Conservation (phyloP, 2,113 vertebrate genomes). For the Cyanoderma ruficeps region DNA sequence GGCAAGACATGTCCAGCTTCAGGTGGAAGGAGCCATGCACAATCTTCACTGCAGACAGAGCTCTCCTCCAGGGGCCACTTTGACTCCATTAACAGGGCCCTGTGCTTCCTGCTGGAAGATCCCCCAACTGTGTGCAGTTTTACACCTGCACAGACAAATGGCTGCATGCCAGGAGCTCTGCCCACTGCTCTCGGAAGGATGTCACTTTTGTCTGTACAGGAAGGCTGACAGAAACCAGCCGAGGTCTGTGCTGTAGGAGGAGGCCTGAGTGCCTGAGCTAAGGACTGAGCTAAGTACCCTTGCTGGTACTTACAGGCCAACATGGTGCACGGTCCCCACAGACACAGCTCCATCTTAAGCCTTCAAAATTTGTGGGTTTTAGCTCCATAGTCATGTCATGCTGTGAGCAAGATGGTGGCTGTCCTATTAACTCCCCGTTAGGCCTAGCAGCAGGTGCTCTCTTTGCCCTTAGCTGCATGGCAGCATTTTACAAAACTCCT, state of each 20-base stretch:
- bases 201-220: rapidly evolving
- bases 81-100: background rate
- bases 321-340: background rate
- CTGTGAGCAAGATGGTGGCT: background rate
- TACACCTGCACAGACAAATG: too few relatives aligned
- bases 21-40: background rate
- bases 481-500: background rate
- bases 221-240: background rate
- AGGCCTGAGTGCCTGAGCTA: background rate
- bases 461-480: background rate
- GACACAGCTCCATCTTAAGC: background rate
- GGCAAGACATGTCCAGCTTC: background rate
- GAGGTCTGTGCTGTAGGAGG: background rate
- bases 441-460: background rate
- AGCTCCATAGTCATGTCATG: background rate
- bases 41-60: rapidly evolving
- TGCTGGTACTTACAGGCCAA: background rate
- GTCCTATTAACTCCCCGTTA: background rate
- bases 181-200: background rate
- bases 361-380: background rate
- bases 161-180: background rate
- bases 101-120: background rate
- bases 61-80: background rate
- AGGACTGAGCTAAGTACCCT: background rate
- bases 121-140: rapidly evolving